Base-by-base conservation (phyloP, 2,797 vertebrate species). In the Tenualosa ilisha region DNA sequence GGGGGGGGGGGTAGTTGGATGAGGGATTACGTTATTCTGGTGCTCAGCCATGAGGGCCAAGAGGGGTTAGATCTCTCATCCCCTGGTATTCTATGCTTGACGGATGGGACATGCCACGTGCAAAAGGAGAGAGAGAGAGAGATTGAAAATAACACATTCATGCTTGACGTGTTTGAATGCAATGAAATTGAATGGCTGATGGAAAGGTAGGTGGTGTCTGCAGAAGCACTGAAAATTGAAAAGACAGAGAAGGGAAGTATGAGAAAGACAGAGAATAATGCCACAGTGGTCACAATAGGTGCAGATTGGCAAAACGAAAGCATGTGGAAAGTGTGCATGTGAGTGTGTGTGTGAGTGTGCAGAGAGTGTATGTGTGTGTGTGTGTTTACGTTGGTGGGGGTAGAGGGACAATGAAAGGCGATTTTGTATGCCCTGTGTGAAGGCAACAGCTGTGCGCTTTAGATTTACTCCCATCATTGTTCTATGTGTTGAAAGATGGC, bases 361-460 rank as follows among this genome's bases (percentile, higher is more conserved):
- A 31, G 31, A 31, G 31, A 0, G 51, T 54, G 51, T 54, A 11
- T 46, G 46, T 46, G 3, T 49, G 46, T 63, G 12, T 79, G 81
- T 43, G 31, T 90, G 65, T 86, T 79, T 82, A 50, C 56, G 3
- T 82, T 40, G 24, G 68, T 49, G 82, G 50, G 68, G 61, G 54
- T 65, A 22, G 11, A 72, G n/a, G 24, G 68, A 72, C 79, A 82
- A 54, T 85, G 86, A 81, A 81, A 65, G 82, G 63, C 50, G 84
- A 72, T 50, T 86, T 68, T 83, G 84, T 81, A 53, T 51, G 26
- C 59, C 49, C 82, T 85, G 85, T 56, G 68, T 5, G 68, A 90
- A 54, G 61, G 88, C 86, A 88, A 90, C 92, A 92, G 93, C 93
- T 93, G 91, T 75, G 56, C 12, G 7, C 84, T 83, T 85, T 84